These are phyloP conservation scores for Catocala fraxini DNA, from an alignment of 2,888 invertebrate species.

Conservation along the genomic window DNA sequence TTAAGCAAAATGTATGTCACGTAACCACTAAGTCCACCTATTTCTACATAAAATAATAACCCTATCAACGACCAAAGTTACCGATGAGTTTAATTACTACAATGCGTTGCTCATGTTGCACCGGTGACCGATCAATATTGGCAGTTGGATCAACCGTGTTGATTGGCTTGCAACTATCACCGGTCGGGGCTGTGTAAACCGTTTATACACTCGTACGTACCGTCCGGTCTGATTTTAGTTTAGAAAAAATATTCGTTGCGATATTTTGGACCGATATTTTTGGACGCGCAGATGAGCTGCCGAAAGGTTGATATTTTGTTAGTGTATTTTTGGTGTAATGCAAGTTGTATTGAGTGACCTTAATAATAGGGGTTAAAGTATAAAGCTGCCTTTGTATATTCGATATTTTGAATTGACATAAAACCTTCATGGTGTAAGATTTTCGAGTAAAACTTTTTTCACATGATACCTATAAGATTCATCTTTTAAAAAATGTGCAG, in stretches of 20 bases:
- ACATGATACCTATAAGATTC: too few species aligned
- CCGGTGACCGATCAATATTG: slow-evolving; percentile 48
- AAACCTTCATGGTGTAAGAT: too few species aligned
- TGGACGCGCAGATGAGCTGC: neutral
- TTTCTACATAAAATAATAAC: neutral
- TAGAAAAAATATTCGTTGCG: slow-evolving; percentile 27
- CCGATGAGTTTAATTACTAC: slow-evolving; percentile 46
- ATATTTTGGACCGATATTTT: neutral
- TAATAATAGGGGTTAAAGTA: too few species aligned
- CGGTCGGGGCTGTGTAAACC: slow-evolving; percentile 49
- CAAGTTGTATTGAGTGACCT: too few species aligned
- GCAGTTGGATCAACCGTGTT: slow-evolving; percentile 65
- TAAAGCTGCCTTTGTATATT: too few species aligned
- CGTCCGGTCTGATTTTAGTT: slow-evolving; percentile 36
- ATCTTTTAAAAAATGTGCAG: too few species aligned
- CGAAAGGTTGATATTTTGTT: neutral
- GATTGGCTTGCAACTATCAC: slow-evolving; percentile 66
- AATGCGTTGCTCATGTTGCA: slow-evolving; percentile 42
- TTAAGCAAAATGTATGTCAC: too few species aligned
- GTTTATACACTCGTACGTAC: slow-evolving; percentile 38
- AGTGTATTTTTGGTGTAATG: neutral
- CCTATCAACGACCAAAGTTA: slow-evolving; percentile 27
- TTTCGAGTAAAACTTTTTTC: too few species aligned
- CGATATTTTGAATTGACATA: too few species aligned
- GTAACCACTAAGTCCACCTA: too few species aligned